Conservation (phyloP, 2,888 invertebrate genomes). For the Pristionchus fissidentatus region DNA sequence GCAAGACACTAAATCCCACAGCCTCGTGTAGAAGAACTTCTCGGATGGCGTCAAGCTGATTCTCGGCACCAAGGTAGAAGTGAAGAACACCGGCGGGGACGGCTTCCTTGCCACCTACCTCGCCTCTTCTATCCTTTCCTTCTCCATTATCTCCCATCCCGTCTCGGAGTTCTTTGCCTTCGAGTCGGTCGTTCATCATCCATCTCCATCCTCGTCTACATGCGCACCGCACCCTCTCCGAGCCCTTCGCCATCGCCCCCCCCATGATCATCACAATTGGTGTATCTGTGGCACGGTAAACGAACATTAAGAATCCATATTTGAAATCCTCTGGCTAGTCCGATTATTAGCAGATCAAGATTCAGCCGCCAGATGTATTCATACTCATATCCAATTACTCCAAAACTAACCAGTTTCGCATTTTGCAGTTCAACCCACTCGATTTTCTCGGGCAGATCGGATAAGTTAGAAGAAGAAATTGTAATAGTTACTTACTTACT, state of each 20-base stretch:
- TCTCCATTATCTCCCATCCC: neutral
- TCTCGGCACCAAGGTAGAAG: neutral
- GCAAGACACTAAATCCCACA: slow-evolving; percentile 14
- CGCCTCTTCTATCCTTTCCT: neutral
- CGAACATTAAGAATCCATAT: slow-evolving; percentile 78
- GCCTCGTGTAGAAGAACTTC: neutral
- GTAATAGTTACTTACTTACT: no score
- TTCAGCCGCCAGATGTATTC: slow-evolving; percentile 57
- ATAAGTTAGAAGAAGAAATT: slow-evolving; percentile 50
- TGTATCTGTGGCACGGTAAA: neutral
- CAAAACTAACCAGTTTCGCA: slow-evolving; percentile 55
- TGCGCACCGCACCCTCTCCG: no score
- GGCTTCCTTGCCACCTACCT: neutral
- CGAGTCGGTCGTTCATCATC: neutral
- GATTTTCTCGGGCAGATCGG: slow-evolving; percentile 54
- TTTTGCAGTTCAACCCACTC: slow-evolving; percentile 65
- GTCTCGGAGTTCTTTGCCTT: neutral
- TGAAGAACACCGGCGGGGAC: slow-evolving; percentile 26
- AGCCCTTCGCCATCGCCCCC: no score
- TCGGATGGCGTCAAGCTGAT: slow-evolving; percentile 16
- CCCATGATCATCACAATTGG: neutral
- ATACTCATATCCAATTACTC: no score
- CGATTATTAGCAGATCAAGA: slow-evolving; percentile 86
- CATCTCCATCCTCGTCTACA: neutral
- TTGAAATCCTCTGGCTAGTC: slow-evolving; percentile 89